These are phyloP conservation scores for Thereva nobilitata DNA, from an alignment of 2,888 invertebrate genomes.

Conservation along the genomic window DNA sequence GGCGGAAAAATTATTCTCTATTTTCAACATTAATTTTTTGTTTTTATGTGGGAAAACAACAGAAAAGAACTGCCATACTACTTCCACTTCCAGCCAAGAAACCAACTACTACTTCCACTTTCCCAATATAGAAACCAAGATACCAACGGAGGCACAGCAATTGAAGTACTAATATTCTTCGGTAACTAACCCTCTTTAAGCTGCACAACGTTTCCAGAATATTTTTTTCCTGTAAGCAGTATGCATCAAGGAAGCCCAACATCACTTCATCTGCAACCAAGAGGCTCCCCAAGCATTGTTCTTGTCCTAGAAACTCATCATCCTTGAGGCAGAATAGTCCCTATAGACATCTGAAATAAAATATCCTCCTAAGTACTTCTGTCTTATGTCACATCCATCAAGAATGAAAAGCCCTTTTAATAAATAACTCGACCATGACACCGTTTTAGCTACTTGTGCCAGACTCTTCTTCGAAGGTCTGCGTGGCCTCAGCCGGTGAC, in stretches of 20 bases:
- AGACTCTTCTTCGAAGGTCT: slow-evolving; percentile 15
- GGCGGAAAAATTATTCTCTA: too few species aligned
- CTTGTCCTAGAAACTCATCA: slow-evolving; percentile 30
- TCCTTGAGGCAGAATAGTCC: slow-evolving; percentile 31
- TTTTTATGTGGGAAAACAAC: too few species aligned
- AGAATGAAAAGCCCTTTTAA: slow-evolving; percentile 37
- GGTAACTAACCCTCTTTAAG: too few species aligned
- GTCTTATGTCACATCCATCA: slow-evolving; percentile 33
- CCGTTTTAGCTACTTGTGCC: slow-evolving; percentile 33
- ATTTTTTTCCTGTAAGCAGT: too few species aligned
- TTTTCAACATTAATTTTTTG: too few species aligned
- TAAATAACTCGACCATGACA: slow-evolving; percentile 36
- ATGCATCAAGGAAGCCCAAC: slow-evolving; percentile 11
- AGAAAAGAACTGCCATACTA: too few species aligned
- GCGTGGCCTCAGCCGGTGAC: slow-evolving; percentile 16
- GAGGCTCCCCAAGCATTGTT: slow-evolving; percentile 31
- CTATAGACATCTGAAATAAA: slow-evolving; percentile 34
- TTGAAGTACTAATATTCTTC: too few species aligned
- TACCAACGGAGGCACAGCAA: too few species aligned
- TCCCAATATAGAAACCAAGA: too few species aligned
- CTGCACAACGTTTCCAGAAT: too few species aligned
- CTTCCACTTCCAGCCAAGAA: too few species aligned
- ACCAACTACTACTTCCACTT: too few species aligned
- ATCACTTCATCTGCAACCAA: slow-evolving; percentile 22
- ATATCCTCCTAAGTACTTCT: slow-evolving; percentile 34